A percentile compares a stretch with the other conserved stretches of the same genome.
These are phyloP conservation scores for Schizopygopsis pylzovi DNA, from an alignment of 2,797 vertebrate species.

Conservation along the genomic window DNA sequence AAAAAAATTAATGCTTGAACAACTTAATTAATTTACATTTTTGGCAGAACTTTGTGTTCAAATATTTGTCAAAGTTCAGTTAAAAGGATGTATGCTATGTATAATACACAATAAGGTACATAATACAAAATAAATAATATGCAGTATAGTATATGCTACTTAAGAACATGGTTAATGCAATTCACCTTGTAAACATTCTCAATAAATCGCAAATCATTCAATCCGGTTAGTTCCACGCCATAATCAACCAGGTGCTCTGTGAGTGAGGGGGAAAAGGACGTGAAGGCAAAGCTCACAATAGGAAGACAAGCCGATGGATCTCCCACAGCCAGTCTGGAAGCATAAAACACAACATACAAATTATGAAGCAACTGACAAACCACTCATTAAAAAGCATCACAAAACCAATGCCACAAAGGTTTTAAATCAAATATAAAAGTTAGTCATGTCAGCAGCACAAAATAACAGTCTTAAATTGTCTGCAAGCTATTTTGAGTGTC, in stretches of 20 bases:
- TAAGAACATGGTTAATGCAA: background rate
- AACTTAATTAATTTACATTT: background rate
- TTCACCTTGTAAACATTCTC: conserved; percentile 93
- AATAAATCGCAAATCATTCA: conserved; percentile 90
- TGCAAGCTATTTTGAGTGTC: conserved; percentile 42
- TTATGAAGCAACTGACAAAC: conserved; percentile 9
- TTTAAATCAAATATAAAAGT: conserved; percentile 21
- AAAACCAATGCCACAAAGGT: background rate
- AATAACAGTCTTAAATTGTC: conserved; percentile 4
- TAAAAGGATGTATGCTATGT: background rate
- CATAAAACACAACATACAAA: conserved; percentile 1
- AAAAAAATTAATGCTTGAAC: background rate
- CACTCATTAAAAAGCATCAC: background rate
- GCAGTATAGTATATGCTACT: background rate
- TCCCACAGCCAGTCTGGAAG: conserved; percentile 86
- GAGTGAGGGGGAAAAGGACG: conserved; percentile 87
- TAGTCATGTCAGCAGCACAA: background rate
- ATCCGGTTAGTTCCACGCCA: conserved; percentile 85
- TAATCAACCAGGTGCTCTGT: conserved; percentile 84
- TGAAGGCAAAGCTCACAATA: conserved; percentile 88
- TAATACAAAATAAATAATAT: background rate
- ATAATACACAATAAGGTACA: background rate
- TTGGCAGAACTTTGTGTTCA: background rate
- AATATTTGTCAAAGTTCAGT: background rate
- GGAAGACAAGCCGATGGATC: conserved; percentile 88